Conservation (phyloP, 1,140 invertebrate genomes). For the Lethrus apterus region DNA sequence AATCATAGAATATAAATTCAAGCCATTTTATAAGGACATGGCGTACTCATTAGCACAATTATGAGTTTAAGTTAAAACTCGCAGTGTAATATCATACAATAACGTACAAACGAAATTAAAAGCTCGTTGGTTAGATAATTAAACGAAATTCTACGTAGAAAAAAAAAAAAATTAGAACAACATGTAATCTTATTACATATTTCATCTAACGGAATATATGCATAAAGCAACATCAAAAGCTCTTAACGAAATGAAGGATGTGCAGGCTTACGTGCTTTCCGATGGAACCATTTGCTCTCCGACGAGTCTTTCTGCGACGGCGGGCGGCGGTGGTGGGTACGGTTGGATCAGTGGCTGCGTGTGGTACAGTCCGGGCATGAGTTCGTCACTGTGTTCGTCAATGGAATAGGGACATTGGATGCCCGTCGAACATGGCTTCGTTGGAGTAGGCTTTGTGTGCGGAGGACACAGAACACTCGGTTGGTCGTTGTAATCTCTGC, state of each 20-base stretch:
- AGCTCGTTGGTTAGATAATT: too few relatives aligned
- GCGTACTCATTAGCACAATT: too few relatives aligned
- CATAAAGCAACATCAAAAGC: constrained; percentile 13
- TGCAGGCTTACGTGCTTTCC: constrained; percentile 60
- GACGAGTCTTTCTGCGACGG: constrained; percentile 58
- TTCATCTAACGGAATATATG: constrained; percentile 9
- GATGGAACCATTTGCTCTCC: constrained; percentile 61
- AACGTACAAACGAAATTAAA: too few relatives aligned
- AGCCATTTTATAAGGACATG: too few relatives aligned
- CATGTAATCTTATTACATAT: too few relatives aligned
- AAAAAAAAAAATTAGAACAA: too few relatives aligned
- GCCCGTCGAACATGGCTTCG: constrained; percentile 58
- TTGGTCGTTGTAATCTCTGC: constrained; percentile 46
- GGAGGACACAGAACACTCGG: constrained; percentile 46
- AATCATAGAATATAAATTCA: too few relatives aligned
- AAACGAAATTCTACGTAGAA: too few relatives aligned
- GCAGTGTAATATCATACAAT: too few relatives aligned
- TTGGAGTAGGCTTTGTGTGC: constrained; percentile 49
- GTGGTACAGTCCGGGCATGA: constrained; percentile 46
- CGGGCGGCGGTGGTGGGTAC: constrained; percentile 54
- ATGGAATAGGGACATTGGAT: constrained; percentile 49
- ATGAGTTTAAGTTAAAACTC: too few relatives aligned
- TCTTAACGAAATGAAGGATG: constrained; percentile 7
- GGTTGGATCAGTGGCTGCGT: constrained; percentile 61
- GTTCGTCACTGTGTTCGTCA: constrained; percentile 30